Base-by-base conservation (phyloP, 2,888 invertebrate genomes). In the Ethmia dodecea region DNA sequence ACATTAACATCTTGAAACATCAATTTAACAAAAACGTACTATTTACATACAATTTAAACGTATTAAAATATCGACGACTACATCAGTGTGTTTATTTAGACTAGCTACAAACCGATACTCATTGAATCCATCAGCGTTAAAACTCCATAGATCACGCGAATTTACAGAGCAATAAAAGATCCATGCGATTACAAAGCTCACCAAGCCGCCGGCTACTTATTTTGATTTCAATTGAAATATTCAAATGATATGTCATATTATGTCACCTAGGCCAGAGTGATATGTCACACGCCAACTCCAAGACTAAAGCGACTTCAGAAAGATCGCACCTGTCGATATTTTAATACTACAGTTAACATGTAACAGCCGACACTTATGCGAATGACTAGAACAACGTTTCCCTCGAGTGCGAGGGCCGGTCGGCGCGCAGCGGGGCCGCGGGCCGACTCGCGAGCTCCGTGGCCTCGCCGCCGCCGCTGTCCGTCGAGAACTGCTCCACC, bases 401-500 rank as follows among this genome's bases (percentile, higher is more conserved):
- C 64, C 92, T 91, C 47, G 93, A 92, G 89, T 92, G 92, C 45
- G 89, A 88, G 56, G 86, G 67, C 66, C 84, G 72, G 53, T 83
- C 66, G 38, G 66, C 49, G 44, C 66, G 70, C 49, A 68, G 44
- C 52, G 80, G 70, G 55, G 68, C 62, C 30, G 63, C 51, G 13
- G 83, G 75, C 32, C 86, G 69, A 49, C 68, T 79, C 10, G 79
- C 62, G 15, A 86, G 68, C 59, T 83, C 84, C 33, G 87, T 83
- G 32, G 70, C 70, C 13, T 78, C 80, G 31, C 74, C 84, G 38
- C 90, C 90, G 48, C 93, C 94, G 58, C 93, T 94, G 62, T 94
- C 94, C 24, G 94, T 94, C 40, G 94, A 94, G 63, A 94, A 92
- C 56, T 93, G 93, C 58, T 93, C 94, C 53, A 94, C 91, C 60